phyloP scores from a whole-genome alignment of 2,888 invertebrate species.

The Lysandra coridon region DNA sequence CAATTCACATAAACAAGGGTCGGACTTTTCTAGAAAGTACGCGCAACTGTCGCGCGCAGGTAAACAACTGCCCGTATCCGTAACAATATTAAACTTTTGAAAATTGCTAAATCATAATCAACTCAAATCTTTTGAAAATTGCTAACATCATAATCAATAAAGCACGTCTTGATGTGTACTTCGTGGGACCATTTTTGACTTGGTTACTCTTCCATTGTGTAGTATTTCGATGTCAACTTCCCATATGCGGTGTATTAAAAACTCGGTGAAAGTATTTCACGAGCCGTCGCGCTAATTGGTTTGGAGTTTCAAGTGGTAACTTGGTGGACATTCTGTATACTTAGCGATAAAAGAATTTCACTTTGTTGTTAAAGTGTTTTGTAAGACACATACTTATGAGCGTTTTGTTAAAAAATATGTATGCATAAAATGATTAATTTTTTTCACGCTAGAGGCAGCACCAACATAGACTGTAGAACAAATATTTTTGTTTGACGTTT shows the following conservation, averaged over 20 bases:
- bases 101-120: too few relatives aligned
- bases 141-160: too few relatives aligned
- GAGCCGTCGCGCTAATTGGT: not conserved
- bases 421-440: not conserved
- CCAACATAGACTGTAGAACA: too few relatives aligned
- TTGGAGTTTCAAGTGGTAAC: not conserved
- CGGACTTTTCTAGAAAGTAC: too few relatives aligned
- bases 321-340: not conserved
- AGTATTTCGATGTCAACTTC: not conserved
- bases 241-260: slow-evolving; percentile 5
- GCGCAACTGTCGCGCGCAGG: too few relatives aligned
- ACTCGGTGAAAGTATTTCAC: not conserved
- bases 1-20: too few relatives aligned
- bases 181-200: not conserved
- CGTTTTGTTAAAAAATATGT: not conserved
- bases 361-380: not conserved
- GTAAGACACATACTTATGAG: not conserved
- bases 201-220: not conserved
- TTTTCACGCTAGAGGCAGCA: too few relatives aligned
- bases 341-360: not conserved
- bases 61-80: too few relatives aligned
- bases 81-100: too few relatives aligned
- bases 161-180: not conserved
- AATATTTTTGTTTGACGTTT: too few relatives aligned
- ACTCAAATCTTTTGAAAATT: too few relatives aligned